Percentiles rank a stretch among this genome's conserved stretches.
These are phyloP conservation scores for Manis crassicaudata DNA, from an alignment of 2,797 vertebrate genomes.

Conservation along the genomic window DNA sequence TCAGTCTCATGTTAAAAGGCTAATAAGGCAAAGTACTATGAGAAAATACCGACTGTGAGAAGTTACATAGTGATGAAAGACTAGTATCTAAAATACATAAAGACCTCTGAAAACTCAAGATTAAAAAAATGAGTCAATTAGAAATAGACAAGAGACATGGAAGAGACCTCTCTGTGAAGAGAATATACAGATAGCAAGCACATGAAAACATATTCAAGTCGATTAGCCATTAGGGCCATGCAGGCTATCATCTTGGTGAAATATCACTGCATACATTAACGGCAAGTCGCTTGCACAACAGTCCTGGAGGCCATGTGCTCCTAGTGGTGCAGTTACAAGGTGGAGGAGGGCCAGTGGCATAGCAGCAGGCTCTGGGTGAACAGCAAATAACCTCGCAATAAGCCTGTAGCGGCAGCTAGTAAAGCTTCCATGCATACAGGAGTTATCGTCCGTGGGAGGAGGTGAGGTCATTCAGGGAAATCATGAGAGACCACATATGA, in stretches of 20 bases:
- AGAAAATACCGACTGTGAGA: not conserved
- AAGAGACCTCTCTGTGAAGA: not conserved
- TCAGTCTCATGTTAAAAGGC: not conserved
- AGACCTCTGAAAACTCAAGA: not conserved
- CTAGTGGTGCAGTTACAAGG: too few relatives aligned
- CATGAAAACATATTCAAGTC: not conserved
- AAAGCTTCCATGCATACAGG: not conserved
- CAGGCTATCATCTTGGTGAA: not conserved
- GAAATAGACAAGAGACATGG: not conserved
- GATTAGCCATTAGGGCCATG: not conserved
- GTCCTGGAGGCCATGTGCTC: accelerated
- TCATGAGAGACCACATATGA: not conserved
- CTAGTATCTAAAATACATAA: not conserved
- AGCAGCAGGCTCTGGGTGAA: too few relatives aligned
- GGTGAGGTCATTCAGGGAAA: not conserved
- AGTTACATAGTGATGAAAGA: not conserved
- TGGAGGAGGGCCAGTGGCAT: not conserved
- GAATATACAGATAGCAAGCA: not conserved
- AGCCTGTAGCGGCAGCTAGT: too few relatives aligned
- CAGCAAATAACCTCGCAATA: not conserved
- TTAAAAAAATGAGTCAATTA: not conserved
- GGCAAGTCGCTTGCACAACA: too few relatives aligned
- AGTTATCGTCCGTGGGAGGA: accelerated
- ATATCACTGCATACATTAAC: not conserved
- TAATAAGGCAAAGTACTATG: not conserved